Conservation (phyloP, 2,888 invertebrate species). For the Stegophylla sp. region DNA sequence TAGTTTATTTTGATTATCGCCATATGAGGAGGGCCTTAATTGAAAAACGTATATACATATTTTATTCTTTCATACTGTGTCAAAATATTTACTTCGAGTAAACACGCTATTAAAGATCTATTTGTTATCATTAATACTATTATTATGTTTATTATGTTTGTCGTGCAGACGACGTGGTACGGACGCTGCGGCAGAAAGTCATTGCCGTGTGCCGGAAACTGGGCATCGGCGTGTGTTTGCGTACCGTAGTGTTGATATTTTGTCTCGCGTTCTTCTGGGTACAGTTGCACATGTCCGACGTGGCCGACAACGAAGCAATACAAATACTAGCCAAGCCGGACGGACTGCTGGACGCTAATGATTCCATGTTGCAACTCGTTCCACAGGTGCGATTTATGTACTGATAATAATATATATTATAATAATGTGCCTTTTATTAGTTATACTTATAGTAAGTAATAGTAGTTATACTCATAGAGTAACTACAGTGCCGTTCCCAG, state of each 20-base stretch:
- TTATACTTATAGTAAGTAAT: no score
- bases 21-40: no score
- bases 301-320: conserved; percentile 63
- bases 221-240: conserved; percentile 62
- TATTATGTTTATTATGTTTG: not conserved
- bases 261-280: conserved; percentile 71
- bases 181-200: conserved; percentile 38
- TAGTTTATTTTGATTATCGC: no score
- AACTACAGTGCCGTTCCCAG: no score
- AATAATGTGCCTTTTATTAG: no score
- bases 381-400: conserved; percentile 69
- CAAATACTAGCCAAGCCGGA: conserved; percentile 50
- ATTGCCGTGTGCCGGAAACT: conserved; percentile 37
- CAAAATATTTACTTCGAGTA: no score
- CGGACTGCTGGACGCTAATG: conserved; percentile 67
- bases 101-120: no score
- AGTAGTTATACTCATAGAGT: no score
- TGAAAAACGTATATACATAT: no score
- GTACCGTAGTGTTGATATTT: conserved; percentile 67
- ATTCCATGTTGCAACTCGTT: conserved; percentile 80
- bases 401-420: not conserved
- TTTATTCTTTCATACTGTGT: no score
- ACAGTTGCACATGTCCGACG: conserved; percentile 70
- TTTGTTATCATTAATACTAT: no score
- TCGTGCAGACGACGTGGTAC: conserved; percentile 35